A percentile compares a stretch with the other conserved stretches of the same genome.
Evolutionary conservation across 2,797 vertebrate genomes (phyloP).

Genomic region (Okamejei kenojei): DNA sequence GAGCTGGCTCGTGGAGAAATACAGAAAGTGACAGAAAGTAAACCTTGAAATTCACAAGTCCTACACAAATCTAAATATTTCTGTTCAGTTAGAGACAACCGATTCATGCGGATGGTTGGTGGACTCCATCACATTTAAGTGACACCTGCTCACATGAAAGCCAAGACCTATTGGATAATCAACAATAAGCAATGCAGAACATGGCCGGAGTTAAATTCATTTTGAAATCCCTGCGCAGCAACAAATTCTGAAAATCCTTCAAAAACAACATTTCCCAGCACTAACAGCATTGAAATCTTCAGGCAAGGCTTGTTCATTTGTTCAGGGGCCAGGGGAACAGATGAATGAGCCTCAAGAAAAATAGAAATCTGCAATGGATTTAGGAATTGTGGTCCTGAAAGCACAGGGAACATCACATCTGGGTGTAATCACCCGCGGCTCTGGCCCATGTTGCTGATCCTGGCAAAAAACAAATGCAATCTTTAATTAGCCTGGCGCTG

Average conservation of each 20-base stretch:
- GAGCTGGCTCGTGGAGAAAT: neutral
- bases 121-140: neutral
- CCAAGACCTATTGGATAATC: neutral
- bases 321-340: neutral
- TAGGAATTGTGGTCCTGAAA: neutral
- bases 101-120: neutral
- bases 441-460: neutral
- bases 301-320: neutral
- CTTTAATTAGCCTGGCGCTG: neutral
- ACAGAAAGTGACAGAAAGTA: neutral
- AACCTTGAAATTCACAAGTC: neutral
- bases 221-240: neutral
- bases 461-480: neutral
- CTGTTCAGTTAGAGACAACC: neutral
- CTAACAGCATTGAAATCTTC: neutral
- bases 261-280: neutral
- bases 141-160: too few species aligned
- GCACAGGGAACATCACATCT: neutral
- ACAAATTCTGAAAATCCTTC: neutral
- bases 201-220: neutral
- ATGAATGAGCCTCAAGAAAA: neutral
- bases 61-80: neutral
- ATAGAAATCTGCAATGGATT: neutral
- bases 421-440: neutral
- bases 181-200: neutral